phyloP scores from a whole-genome alignment of 2,888 invertebrate genomes.

The Chymomyza fuscimana region DNA sequence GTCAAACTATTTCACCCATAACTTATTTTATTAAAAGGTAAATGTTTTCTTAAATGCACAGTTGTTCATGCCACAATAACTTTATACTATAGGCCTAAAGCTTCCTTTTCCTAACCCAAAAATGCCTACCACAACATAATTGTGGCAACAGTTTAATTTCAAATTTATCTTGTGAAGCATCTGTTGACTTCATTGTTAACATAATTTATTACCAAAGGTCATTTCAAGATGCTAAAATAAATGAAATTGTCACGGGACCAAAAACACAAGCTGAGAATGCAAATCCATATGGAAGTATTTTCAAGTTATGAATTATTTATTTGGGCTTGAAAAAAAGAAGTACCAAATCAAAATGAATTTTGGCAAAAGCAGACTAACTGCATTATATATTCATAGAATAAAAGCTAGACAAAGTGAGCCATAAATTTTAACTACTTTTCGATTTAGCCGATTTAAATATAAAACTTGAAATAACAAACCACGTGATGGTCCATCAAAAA shows the following conservation, averaged over 20 bases:
- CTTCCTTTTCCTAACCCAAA: background rate
- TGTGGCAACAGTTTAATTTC: background rate
- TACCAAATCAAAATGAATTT: background rate
- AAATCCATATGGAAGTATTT: background rate
- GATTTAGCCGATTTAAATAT: background rate
- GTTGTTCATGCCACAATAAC: constrained; percentile 10
- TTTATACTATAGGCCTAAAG: background rate
- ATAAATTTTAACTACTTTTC: background rate
- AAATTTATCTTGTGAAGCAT: constrained; percentile 33
- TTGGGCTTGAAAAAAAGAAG: background rate
- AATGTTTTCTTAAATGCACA: background rate
- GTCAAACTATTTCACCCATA: too few relatives aligned
- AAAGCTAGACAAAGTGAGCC: background rate
- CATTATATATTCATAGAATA: background rate
- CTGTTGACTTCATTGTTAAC: background rate
- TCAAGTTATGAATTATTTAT: constrained; percentile 34
- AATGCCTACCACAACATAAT: background rate
- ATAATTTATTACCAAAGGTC: constrained; percentile 18
- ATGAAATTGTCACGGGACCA: constrained; percentile 1
- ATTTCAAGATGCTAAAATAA: constrained; percentile 19
- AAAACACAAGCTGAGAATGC: background rate
- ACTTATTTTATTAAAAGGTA: too few relatives aligned
- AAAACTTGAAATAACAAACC: background rate
- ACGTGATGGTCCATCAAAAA: background rate
- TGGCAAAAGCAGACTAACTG: background rate